Base-by-base conservation (phyloP, 1,140 invertebrate genomes). In the Branchinecta lynchi region DNA sequence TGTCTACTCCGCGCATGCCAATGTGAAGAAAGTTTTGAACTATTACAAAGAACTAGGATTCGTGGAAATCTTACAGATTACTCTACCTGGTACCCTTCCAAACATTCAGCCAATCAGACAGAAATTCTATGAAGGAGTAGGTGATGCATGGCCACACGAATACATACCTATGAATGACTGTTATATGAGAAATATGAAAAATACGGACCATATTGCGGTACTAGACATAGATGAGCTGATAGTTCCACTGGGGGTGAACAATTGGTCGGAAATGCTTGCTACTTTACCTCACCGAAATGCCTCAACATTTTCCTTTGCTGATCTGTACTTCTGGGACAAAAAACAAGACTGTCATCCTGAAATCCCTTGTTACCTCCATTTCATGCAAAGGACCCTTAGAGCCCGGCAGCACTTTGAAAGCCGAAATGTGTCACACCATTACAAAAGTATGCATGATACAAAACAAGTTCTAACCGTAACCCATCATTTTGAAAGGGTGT, bases 121-220 rank as follows among this genome's bases (percentile, higher is more conserved):
- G 17, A 60, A 60, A 6, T 60, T 60, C 17, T 60, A 60, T 60
- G 51, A 60, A 60, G 51, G 51, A 60, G 51, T 60, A 15, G 51
- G 51, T 3, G 51, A 60, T 60, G 51, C 51, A 12, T 60, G 51
- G 51, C 51, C 51, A 3, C 51, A 60, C 6, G 51, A 60, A 60
- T 60, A 60, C 17, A 60, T 60, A 15, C 51, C 51, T 15, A 60
- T 60, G 12, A 60, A 60, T 60, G 51, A 60, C 17, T 60, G 51
- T 60, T 60, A 60, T 60, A 60, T 60, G 51, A 12, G 51, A 6
- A 60, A 60, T 60, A 60, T 60, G 51, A 60, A 60, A 60, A 60
- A 60, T 60, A 60, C 51, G 12, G 51, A 60, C 6, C 17, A 60
- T 20, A 60, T 60, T 15, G 51, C 17, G 12, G 51, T 60, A 1